Conservation (phyloP, 2,888 invertebrate species). For the Apodemia mormo region DNA sequence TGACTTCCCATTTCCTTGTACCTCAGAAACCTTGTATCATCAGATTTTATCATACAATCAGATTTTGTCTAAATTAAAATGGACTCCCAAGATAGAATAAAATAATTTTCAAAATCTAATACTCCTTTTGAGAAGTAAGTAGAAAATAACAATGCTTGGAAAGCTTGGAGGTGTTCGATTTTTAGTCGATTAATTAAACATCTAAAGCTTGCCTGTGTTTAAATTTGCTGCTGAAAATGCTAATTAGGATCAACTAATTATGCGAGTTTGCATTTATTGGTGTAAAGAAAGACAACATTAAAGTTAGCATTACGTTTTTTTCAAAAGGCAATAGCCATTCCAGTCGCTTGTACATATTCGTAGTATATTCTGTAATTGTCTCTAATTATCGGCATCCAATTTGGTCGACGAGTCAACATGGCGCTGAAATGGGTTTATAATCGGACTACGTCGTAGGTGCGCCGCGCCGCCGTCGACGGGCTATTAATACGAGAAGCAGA, state of each 20-base stretch:
- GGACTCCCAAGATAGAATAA: no score
- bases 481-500: conserved; percentile 1
- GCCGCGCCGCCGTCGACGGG: not conserved
- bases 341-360: not conserved
- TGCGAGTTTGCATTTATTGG: not conserved
- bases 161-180: not conserved
- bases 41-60: no score
- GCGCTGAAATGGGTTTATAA: conserved; percentile 10
- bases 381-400: conserved; percentile 13
- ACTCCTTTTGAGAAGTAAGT: no score
- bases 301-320: not conserved
- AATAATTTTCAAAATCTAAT: no score
- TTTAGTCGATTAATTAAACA: not conserved
- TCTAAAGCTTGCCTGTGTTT: not conserved
- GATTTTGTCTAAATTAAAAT: no score
- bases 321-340: not conserved
- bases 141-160: no score
- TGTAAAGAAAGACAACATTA: not conserved
- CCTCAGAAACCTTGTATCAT: no score
- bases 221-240: not conserved
- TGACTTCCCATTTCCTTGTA: no score
- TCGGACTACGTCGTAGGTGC: not conserved
- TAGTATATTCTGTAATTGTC: conserved; percentile 11
- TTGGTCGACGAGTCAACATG: conserved; percentile 9
- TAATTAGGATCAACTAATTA: not conserved